These are phyloP conservation scores for Gandaritis pyraliata DNA, from an alignment of 2,888 invertebrate species.

Conservation along the genomic window DNA sequence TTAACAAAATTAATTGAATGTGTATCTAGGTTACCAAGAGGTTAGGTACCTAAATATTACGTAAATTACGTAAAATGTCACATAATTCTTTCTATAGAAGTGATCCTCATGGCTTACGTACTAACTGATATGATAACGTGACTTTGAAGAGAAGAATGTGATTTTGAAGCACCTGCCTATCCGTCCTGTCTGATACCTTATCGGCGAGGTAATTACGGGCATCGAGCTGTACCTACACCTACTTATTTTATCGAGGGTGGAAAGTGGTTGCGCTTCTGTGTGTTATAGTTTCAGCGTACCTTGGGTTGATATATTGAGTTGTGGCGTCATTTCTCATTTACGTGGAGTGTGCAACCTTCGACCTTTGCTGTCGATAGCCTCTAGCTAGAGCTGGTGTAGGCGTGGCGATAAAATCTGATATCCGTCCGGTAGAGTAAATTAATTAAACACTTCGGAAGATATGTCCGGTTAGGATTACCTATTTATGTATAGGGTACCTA, in stretches of 20 bases:
- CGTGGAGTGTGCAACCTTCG: constrained; percentile 37
- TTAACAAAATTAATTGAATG: constrained; percentile 1
- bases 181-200: not conserved
- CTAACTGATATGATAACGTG: not conserved
- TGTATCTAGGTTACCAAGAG: not conserved
- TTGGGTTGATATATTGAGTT: constrained; percentile 3
- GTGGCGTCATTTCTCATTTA: constrained; percentile 39
- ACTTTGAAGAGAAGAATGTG: constrained; percentile 1
- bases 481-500: no score
- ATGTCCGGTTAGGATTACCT: no score
- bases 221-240: not conserved
- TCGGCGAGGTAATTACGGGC: not conserved
- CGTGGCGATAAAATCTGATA: constrained; percentile 30
- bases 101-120: not conserved
- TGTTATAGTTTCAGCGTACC: constrained; percentile 3
- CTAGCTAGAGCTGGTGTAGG: constrained; percentile 14
- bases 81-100: not conserved
- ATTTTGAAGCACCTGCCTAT: constrained; percentile 2
- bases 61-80: not conserved
- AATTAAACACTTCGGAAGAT: constrained; percentile 5
- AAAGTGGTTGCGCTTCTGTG: not conserved
- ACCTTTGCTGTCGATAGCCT: constrained; percentile 33
- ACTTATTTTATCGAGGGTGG: not conserved
- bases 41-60: constrained; percentile 5
- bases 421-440: constrained; percentile 16